phyloP scores from a whole-genome alignment of 92 coral and sea anemone species.

The Epizoanthus scotinus region DNA sequence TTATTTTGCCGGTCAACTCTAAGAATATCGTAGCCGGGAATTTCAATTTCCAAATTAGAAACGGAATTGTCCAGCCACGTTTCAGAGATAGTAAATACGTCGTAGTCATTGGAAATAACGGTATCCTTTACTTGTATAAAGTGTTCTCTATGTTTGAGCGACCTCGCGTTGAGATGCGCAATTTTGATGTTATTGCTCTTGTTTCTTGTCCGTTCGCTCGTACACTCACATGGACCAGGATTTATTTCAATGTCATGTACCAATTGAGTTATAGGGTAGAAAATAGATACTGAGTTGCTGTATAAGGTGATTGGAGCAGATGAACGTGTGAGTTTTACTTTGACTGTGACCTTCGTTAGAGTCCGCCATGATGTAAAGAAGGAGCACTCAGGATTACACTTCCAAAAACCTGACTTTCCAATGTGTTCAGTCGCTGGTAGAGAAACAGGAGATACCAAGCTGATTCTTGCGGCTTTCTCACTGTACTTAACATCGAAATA shows the following conservation, averaged over 20 bases:
- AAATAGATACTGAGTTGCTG: slow-evolving; percentile 46
- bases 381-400: slow-evolving; percentile 16
- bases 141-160: slow-evolving; percentile 64
- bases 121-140: slow-evolving; percentile 52
- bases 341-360: slow-evolving; percentile 10
- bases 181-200: slow-evolving; percentile 40
- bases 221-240: slow-evolving; percentile 48
- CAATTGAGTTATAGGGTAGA: slow-evolving; percentile 40
- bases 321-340: slow-evolving; percentile 28
- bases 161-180: slow-evolving; percentile 59
- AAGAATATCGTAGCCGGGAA: slow-evolving; percentile 60
- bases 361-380: slow-evolving; percentile 42
- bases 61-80: slow-evolving; percentile 64
- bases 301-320: slow-evolving; percentile 30
- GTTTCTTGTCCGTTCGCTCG: slow-evolving; percentile 31
- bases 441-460: slow-evolving; percentile 3
- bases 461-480: slow-evolving; percentile 28
- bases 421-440: slow-evolving; percentile 12
- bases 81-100: slow-evolving; percentile 69
- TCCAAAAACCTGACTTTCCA: slow-evolving; percentile 24
- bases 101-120: slow-evolving; percentile 49
- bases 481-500: slow-evolving; percentile 15
- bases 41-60: slow-evolving; percentile 62
- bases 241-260: slow-evolving; percentile 48
- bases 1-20: slow-evolving; percentile 66